phyloP scores from a whole-genome alignment of 2,797 vertebrate genomes.

The Microchirus variegatus region DNA sequence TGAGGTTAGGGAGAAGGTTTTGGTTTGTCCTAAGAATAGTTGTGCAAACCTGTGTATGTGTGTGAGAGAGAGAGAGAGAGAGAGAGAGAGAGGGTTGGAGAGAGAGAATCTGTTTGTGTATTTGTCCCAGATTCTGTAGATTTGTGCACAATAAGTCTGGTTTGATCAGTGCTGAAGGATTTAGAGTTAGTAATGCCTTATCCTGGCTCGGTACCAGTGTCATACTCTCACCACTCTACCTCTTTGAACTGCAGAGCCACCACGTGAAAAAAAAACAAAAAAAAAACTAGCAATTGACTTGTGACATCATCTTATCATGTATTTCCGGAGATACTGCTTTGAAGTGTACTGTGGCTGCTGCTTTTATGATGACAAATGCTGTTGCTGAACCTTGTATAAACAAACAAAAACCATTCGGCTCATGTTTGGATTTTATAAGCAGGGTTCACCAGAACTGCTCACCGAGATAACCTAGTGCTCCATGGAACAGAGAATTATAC shows the following conservation, averaged over 20 bases:
- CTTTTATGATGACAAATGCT: slow-evolving; percentile 14
- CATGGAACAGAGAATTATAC: no score
- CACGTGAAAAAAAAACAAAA: slow-evolving; percentile 14
- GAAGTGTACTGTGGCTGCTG: slow-evolving; percentile 20
- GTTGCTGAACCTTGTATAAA: slow-evolving; percentile 13
- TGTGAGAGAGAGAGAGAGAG: neutral
- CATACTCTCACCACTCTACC: slow-evolving; percentile 61
- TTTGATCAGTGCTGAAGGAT: slow-evolving; percentile 69
- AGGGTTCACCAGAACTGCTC: neutral
- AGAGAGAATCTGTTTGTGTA: no score
- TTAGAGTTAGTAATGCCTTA: slow-evolving; percentile 70
- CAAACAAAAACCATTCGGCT: slow-evolving; percentile 2
- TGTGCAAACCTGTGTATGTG: slow-evolving; percentile 5
- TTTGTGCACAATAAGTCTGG: slow-evolving; percentile 48
- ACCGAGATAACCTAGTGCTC: no score
- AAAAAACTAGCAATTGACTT: slow-evolving; percentile 29
- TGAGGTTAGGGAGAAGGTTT: no score
- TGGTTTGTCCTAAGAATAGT: no score
- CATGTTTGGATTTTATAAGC: neutral
- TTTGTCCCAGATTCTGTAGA: slow-evolving; percentile 13
- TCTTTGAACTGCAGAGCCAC: slow-evolving; percentile 62
- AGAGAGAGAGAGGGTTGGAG: neutral
- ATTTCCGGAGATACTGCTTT: slow-evolving; percentile 25
- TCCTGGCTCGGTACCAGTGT: slow-evolving; percentile 72
- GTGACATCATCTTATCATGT: slow-evolving; percentile 34